Evolutionary conservation across 2,797 vertebrate genomes (phyloP), one percentile per base, ranked within the genome.

Genomic region (Salarias fasciatus): DNA sequence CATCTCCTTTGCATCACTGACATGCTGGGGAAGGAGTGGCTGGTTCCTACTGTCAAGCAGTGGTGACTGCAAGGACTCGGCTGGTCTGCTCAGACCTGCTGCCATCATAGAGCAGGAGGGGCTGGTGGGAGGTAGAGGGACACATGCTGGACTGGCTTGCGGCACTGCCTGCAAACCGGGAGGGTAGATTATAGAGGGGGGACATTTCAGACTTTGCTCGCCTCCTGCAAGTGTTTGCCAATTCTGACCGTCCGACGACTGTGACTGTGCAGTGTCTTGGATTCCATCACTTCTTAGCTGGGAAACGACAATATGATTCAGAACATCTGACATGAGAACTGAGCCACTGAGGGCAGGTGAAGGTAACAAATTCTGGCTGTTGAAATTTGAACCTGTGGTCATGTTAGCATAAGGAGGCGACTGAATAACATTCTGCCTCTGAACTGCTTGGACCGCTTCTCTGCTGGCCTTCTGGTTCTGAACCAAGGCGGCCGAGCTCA

Each of bases 301-400:
- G 68, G 96, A 92, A 59, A 95, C 92, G 78, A 97, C 94, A 71
- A 96, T 95, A 35, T 96, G 95, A 86, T 96, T 94, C 63, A 95
- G 93, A 72, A 93, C 87, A 11, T 92, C 95, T 31, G 94, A 95
- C 88, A 98, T 94, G 72, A 93, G 92, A 48, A 93, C 86, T 38
- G 95, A 92, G 75, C 93, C 88, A 84, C 89, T 93, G 75, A 92
- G 87, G 56, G 91, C 69, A 69, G 92, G 82, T 1, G 94, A 83
- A 60, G 94, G 53, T 50, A 93, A 92, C 24, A 93, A 85, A 60
- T 93, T 82, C 60, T 91, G 81, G 5, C 86, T 31, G 40, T 86
- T 13, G 84, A 78, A 92, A 42, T 91, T 89, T 69, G 86, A 88
- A 69, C 89, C 86, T 49, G 91, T 79, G 47, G 65, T 90, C 80